Conservation (phyloP, 1,140 invertebrate genomes). For the Cephus cinctus region DNA sequence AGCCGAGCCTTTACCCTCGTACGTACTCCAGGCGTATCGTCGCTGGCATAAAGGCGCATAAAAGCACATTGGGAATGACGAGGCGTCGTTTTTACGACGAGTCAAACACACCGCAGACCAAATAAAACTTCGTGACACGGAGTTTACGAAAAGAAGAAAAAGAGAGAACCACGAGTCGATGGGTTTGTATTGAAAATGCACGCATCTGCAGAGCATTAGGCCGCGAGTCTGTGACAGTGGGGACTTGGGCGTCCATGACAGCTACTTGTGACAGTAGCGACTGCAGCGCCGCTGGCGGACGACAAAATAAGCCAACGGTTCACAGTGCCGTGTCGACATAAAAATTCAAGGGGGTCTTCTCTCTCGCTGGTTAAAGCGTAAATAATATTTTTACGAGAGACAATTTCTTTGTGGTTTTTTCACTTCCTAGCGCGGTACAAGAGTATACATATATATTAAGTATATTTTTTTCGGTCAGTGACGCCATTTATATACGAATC, state of each 20-base stretch:
- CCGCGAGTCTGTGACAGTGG: background rate
- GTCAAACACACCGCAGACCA: slow-evolving; percentile 16
- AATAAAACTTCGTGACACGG: slow-evolving; percentile 1
- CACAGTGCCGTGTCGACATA: too few relatives aligned
- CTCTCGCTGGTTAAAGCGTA: too few relatives aligned
- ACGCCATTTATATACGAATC: slow-evolving; percentile 12
- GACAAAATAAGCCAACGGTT: too few relatives aligned
- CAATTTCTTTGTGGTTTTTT: slow-evolving; percentile 15
- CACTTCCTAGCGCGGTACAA: background rate
- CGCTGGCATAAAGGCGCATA: background rate
- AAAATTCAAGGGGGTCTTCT: too few relatives aligned
- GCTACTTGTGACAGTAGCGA: background rate
- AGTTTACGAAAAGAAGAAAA: slow-evolving; percentile 5
- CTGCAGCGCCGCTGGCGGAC: background rate
- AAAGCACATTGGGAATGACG: background rate
- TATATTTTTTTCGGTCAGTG: slow-evolving; percentile 25
- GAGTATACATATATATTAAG: too few relatives aligned
- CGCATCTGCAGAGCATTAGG: slow-evolving; percentile 16
- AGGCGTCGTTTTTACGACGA: slow-evolving; percentile 1
- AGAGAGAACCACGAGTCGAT: slow-evolving; percentile 1
- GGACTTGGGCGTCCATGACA: background rate
- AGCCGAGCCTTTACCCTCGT: too few relatives aligned
- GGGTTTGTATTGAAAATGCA: background rate
- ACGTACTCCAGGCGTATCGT: too few relatives aligned
- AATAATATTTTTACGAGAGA: slow-evolving; percentile 27